phyloP scores from a whole-genome alignment of 2,113 vertebrate species.

The Cinclus cinclus region DNA sequence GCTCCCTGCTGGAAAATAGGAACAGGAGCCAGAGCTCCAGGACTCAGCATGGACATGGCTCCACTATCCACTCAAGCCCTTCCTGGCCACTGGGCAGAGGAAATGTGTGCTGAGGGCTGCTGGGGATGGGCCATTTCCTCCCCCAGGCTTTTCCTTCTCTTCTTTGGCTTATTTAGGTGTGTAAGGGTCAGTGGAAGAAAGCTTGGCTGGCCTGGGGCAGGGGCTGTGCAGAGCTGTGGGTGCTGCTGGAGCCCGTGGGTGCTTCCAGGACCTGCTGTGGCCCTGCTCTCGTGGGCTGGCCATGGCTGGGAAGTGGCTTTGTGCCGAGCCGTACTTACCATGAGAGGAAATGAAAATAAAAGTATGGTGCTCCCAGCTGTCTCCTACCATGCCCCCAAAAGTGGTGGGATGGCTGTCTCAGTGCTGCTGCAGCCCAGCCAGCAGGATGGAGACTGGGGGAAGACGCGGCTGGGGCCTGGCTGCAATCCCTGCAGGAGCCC shows the following conservation, averaged over 20 bases:
- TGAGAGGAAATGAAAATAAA: background rate
- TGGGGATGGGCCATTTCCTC: background rate
- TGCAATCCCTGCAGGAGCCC: slow-evolving; percentile 46
- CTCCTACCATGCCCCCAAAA: rapidly evolving
- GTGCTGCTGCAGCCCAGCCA: background rate
- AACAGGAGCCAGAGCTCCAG: background rate
- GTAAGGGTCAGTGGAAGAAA: background rate
- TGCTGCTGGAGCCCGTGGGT: background rate
- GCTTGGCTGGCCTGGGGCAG: rapidly evolving
- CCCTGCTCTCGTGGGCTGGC: rapidly evolving
- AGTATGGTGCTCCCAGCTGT: background rate
- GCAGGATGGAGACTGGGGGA: background rate
- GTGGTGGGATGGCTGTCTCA: background rate
- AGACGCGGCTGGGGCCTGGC: slow-evolving; percentile 16
- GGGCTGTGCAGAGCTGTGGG: background rate
- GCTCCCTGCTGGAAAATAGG: background rate
- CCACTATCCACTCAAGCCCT: rapidly evolving
- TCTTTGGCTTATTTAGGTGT: background rate
- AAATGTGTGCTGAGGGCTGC: background rate
- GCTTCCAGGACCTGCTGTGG: background rate
- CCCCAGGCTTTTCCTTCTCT: background rate
- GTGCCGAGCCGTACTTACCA: rapidly evolving
- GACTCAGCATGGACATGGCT: rapidly evolving
- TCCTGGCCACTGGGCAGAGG: background rate
- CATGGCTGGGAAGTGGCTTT: rapidly evolving